phyloP scores from a whole-genome alignment of 2,113 vertebrate genomes.

The Aplodontia rufa region DNA sequence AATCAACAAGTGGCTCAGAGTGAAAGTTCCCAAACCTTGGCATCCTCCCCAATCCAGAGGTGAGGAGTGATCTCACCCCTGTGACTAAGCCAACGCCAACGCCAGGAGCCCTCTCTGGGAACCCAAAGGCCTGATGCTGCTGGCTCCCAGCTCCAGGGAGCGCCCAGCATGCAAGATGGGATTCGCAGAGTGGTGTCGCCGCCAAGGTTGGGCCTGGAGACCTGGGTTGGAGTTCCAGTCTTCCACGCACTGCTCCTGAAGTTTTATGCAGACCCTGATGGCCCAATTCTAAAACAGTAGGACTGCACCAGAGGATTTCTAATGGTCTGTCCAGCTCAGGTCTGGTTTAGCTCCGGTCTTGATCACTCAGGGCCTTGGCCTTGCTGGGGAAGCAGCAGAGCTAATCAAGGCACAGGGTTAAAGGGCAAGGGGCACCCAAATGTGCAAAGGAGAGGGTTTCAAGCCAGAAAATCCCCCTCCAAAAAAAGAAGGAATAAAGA shows the following conservation, averaged over 20 bases:
- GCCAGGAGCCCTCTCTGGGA: slow-evolving; percentile 58
- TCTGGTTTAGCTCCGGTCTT: not conserved
- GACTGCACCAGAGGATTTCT: not conserved
- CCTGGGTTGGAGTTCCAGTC: not conserved
- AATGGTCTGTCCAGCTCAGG: not conserved
- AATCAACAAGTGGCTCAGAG: slow-evolving; percentile 36
- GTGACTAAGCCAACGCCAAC: slow-evolving; percentile 58
- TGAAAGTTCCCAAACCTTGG: slow-evolving; percentile 65
- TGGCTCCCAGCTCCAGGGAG: slow-evolving; percentile 34
- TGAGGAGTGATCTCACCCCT: slow-evolving; percentile 70
- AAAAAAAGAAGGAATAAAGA: not conserved
- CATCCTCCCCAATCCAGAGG: slow-evolving; percentile 45
- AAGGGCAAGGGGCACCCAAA: not conserved
- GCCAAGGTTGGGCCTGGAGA: not conserved
- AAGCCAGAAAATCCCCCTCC: no score
- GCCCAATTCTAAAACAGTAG: not conserved
- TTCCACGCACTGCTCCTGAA: not conserved
- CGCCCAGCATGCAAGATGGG: not conserved
- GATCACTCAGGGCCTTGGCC: not conserved
- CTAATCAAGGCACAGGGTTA: not conserved
- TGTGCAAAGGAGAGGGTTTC: not conserved
- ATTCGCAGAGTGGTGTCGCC: no score
- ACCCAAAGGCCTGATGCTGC: not conserved
- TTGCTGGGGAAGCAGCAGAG: not conserved
- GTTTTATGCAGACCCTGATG: not conserved